Base-by-base conservation (phyloP, 2,888 invertebrate species). In the Tenthredo mesomela region DNA sequence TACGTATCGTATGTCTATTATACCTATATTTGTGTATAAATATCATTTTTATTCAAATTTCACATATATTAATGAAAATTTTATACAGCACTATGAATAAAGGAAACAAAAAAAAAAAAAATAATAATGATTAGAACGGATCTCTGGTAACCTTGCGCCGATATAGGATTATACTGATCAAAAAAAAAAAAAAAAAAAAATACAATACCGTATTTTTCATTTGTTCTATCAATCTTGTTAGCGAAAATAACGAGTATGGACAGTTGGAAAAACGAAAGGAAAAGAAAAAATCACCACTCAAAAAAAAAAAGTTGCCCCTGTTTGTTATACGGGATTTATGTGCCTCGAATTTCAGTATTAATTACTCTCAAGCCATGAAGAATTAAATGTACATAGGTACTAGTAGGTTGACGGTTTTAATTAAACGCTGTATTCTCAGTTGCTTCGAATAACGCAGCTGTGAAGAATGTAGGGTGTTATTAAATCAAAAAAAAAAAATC, bases 111-210 rank as follows among this genome's bases (percentile, higher is more conserved):
- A 21, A 12, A 61, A 0, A 10, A 10, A 9, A 4, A 61, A 61
- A 10, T 25, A 61, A 21, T 2, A 54, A 54, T n/a, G 7, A 1
- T 4, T 33, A 5, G 33, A 33, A 33, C 18, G 33, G 33, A 67
- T 67, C 67, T 67, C 67, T 67, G 12, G 67, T 67, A 67, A 67
- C 67, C 67, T 67, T 67, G 67, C 29, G n/a, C 54, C 33, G 29
- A 29, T 15, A 29, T 15, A 33, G 67, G 33, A 61, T 61, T 67
- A 33, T 67, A 18, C 6, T 29, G 6, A 67, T 67, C 15, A 61
- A 61, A 25, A n/a, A n/a, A n/a, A n/a, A n/a, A n/a, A n/a, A n/a
- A n/a, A n/a, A n/a, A n/a, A n/a, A n/a, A 12, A 12, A 21, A 21
- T 4, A 61, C 12, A 25, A 61, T 61, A 2, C 0, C 25, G 25